Percentiles rank a stretch among this genome's conserved stretches.
Evolutionary conservation across 2,888 invertebrate species (phyloP).

Genomic region (Dasysyrphus albostriatus): DNA sequence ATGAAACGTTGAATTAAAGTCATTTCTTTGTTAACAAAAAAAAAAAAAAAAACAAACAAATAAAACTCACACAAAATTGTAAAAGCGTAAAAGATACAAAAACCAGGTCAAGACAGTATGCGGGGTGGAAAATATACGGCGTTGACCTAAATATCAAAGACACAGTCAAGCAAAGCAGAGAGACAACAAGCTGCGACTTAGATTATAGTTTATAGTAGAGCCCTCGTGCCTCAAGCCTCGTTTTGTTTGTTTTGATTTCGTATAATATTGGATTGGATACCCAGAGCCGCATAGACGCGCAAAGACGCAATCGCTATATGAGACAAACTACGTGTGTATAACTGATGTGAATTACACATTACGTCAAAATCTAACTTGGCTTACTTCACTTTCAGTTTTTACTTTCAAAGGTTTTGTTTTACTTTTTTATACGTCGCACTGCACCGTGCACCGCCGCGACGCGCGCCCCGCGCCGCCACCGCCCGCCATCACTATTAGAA

Average conservation of each 20-base stretch:
- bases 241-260: constrained; percentile 30
- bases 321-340: constrained; percentile 44
- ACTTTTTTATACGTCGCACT: constrained; percentile 20
- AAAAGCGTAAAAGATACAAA: constrained; percentile 42
- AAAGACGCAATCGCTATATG: constrained; percentile 27
- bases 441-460: not conserved
- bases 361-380: constrained; percentile 60
- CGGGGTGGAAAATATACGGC: constrained; percentile 45
- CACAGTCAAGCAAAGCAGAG: constrained; percentile 36
- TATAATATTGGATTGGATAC: constrained; percentile 4
- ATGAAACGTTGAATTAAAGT: constrained; percentile 47
- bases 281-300: not conserved
- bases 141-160: constrained; percentile 70
- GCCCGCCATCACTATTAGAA: not conserved
- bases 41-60: not conserved
- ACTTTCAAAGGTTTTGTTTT: constrained; percentile 41
- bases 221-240: constrained; percentile 38
- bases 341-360: constrained; percentile 35
- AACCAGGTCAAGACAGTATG: constrained; percentile 62
- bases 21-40: constrained; percentile 26
- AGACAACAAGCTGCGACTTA: constrained; percentile 64
- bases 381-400: constrained; percentile 58
- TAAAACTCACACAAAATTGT: constrained; percentile 16
- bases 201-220: constrained; percentile 31
- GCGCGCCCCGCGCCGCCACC: not conserved